Percentiles rank a stretch among this genome's conserved stretches.
These are phyloP conservation scores for Pseudocheirus occidentalis DNA, from an alignment of 2,797 vertebrate genomes.

Conservation along the genomic window DNA sequence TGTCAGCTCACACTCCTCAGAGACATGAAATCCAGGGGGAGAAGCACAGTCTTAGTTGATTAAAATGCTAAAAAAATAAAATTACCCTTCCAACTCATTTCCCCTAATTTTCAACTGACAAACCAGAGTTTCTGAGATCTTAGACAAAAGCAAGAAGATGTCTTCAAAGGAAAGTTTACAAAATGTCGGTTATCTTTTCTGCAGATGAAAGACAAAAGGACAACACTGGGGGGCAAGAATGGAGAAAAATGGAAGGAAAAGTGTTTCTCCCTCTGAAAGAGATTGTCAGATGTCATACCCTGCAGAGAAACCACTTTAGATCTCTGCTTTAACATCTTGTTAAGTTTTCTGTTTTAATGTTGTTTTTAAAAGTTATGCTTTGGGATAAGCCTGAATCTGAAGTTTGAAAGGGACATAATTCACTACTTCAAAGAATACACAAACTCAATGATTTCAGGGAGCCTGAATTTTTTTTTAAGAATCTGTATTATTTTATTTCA, in stretches of 20 bases:
- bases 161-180: slow-evolving; percentile 43
- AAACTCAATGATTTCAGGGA: not conserved
- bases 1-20: not conserved
- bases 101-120: slow-evolving; percentile 43
- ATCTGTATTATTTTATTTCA: not conserved
- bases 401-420: not conserved
- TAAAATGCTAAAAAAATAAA: slow-evolving; percentile 24
- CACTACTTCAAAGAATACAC: not conserved
- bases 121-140: not conserved
- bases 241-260: not conserved
- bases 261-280: not conserved
- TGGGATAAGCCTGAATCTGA: not conserved
- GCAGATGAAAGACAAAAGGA: slow-evolving; percentile 39
- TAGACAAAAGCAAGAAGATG: slow-evolving; percentile 11
- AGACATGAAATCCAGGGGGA: slow-evolving; percentile 11
- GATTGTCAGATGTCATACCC: not conserved
- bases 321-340: slow-evolving; percentile 1
- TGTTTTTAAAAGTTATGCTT: slow-evolving; percentile 20
- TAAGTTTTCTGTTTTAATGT: slow-evolving; percentile 34
- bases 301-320: not conserved
- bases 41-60: slow-evolving; percentile 15
- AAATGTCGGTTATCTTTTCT: slow-evolving; percentile 10
- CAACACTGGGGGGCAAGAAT: not conserved
- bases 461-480: not conserved
- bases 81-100: slow-evolving; percentile 48